Conservation (phyloP, 2,113 vertebrate genomes). For the Pluvialis apricaria region DNA sequence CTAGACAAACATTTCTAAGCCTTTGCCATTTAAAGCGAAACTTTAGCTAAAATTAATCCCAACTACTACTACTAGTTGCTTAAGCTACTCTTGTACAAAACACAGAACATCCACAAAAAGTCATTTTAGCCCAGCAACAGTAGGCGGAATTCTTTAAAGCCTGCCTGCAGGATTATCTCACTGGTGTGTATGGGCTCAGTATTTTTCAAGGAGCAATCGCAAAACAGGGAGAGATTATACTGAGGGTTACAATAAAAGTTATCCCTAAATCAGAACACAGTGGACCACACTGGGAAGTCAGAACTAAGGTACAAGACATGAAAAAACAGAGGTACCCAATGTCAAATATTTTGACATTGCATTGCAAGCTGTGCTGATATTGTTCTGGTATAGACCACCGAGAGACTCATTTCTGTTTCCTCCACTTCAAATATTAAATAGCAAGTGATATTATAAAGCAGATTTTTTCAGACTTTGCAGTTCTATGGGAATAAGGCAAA, state of each 20-base stretch:
- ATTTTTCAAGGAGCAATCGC: background rate
- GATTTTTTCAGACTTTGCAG: background rate
- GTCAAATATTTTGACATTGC: background rate
- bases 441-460: background rate
- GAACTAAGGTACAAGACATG: background rate
- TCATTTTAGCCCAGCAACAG: background rate
- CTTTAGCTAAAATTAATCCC: background rate
- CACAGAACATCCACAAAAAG: background rate
- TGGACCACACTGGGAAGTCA: background rate
- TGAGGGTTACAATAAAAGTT: background rate
- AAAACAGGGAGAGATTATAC: background rate
- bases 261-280: background rate
- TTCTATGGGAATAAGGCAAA: background rate
- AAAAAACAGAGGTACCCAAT: background rate
- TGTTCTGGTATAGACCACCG: background rate
- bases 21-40: background rate
- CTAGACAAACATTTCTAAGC: background rate
- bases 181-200: background rate
- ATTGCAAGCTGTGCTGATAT: background rate
- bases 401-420: background rate
- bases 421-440: background rate
- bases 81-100: background rate
- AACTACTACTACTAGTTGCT: background rate
- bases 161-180: background rate
- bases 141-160: background rate